Evolutionary conservation across 2,797 vertebrate genomes (phyloP).

Genomic region (Jordanella pulchra): DNA sequence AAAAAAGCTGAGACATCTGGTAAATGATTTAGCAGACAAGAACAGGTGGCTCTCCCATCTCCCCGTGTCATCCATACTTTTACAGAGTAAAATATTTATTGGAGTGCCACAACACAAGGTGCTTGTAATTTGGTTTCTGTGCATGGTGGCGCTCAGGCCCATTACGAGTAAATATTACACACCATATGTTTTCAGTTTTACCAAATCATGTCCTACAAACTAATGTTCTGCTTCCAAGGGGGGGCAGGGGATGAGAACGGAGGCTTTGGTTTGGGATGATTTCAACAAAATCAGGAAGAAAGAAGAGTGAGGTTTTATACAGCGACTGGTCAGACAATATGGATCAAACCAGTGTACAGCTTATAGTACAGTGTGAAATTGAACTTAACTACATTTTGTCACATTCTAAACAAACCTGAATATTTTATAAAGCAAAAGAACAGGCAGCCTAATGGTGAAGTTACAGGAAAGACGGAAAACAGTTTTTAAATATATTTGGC

Average conservation of each 20-base stretch:
- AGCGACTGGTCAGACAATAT: not conserved
- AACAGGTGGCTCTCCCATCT: conserved; percentile 64
- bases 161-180: conserved; percentile 69
- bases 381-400: not conserved
- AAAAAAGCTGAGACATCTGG: conserved; percentile 51
- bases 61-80: conserved; percentile 59
- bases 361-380: not conserved
- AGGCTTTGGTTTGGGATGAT: conserved; percentile 28
- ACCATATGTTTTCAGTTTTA: conserved; percentile 69
- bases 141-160: conserved; percentile 60
- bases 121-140: conserved; percentile 64
- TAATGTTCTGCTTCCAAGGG: conserved; percentile 50
- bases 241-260: conserved; percentile 32
- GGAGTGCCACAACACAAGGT: conserved; percentile 58
- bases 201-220: conserved; percentile 59
- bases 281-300: conserved; percentile 3
- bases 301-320: not conserved
- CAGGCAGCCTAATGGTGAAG: too few species aligned
- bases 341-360: not conserved
- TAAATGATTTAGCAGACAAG: conserved; percentile 54
- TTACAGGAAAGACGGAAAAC: too few species aligned
- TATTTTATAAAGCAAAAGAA: too few species aligned
- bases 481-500: too few species aligned
- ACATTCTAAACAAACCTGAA: not conserved
- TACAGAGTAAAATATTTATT: conserved; percentile 69